These are phyloP conservation scores for Gisinianus flammeolus DNA, from an alignment of 2,888 invertebrate genomes.

Conservation along the genomic window DNA sequence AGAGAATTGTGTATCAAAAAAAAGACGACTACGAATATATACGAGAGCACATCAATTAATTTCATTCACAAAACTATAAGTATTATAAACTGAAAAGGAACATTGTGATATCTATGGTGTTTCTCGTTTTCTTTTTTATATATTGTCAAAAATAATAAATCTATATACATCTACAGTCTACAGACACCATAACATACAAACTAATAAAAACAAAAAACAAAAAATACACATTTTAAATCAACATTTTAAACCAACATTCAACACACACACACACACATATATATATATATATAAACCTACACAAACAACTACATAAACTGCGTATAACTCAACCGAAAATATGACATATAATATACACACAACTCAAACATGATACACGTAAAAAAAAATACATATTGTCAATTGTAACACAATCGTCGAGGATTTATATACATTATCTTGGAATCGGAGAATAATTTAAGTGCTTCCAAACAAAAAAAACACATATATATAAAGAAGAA, in stretches of 20 bases:
- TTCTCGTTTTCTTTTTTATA: conserved; percentile 25
- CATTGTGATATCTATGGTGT: conserved; percentile 35
- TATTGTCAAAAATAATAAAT: conserved; percentile 7
- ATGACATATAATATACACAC: not conserved
- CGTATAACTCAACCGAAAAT: not conserved
- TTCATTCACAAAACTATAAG: conserved; percentile 21
- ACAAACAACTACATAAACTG: not conserved
- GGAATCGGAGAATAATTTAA: not conserved
- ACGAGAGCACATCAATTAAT: conserved; percentile 8
- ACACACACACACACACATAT: not conserved
- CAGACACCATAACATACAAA: not conserved
- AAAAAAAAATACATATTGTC: not conserved
- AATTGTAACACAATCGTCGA: not conserved
- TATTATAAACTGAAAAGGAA: conserved; percentile 3
- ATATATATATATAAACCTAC: not conserved
- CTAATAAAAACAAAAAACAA: not conserved
- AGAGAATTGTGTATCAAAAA: not conserved
- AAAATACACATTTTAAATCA: too few species aligned
- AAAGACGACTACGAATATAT: not conserved
- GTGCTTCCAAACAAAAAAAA: conserved; percentile 28
- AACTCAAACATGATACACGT: not conserved
- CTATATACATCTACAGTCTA: not conserved
- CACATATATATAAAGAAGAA: not conserved
- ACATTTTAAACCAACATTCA: not conserved
- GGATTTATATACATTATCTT: not conserved